Conservation (phyloP, 2,797 vertebrate genomes). For the Lepilemur ruficaudatus region DNA sequence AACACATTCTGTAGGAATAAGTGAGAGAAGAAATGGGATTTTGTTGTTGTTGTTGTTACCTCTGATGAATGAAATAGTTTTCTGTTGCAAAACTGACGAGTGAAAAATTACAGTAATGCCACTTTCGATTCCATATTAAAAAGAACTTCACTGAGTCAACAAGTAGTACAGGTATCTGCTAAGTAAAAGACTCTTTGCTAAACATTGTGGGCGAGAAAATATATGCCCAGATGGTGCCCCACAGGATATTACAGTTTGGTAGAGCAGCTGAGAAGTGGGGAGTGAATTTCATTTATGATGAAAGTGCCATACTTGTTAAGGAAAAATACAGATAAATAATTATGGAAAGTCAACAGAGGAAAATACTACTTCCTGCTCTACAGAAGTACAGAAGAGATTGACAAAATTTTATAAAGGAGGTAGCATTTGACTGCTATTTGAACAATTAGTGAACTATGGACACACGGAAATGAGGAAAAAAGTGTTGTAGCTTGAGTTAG, state of each 20-base stretch:
- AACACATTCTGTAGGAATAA: not conserved
- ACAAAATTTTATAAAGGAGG: not conserved
- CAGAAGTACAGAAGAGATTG: not conserved
- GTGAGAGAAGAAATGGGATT: not conserved
- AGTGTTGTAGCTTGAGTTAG: not conserved
- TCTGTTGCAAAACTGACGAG: not conserved
- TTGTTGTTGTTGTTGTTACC: not conserved
- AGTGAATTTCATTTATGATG: not conserved
- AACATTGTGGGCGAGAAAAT: not conserved
- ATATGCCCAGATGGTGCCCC: not conserved
- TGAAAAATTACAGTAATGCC: not conserved
- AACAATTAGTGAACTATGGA: not conserved
- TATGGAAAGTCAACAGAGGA: not conserved
- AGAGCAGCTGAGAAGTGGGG: not conserved
- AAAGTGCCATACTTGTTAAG: not conserved
- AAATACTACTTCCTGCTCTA: not conserved
- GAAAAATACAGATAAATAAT: conserved; percentile 5
- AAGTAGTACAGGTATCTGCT: not conserved
- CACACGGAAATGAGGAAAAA: not conserved
- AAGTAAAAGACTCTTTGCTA: not conserved
- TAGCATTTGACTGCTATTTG: not conserved
- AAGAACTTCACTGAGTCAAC: not conserved
- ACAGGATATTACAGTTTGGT: not conserved
- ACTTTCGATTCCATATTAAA: not conserved
- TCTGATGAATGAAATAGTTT: not conserved